These are phyloP conservation scores for Pedetes capensis DNA, from an alignment of 2,113 vertebrate genomes.

Conservation along the genomic window DNA sequence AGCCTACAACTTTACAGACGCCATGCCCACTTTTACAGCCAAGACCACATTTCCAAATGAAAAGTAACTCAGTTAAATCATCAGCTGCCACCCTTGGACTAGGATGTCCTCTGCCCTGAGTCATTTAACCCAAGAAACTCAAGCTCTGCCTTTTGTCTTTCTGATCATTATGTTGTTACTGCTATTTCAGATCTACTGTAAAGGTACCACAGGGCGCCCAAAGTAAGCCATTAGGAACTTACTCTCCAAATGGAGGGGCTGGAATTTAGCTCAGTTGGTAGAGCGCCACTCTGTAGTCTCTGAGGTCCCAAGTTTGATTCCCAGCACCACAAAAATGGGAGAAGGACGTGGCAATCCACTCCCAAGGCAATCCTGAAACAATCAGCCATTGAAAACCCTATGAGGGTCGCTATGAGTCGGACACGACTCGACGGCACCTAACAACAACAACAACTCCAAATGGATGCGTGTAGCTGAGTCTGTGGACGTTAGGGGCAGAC, in stretches of 20 bases:
- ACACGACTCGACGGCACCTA: too few species aligned
- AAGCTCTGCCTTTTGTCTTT: not conserved
- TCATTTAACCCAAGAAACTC: not conserved
- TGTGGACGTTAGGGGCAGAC: fast-evolving
- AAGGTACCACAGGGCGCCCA: not conserved
- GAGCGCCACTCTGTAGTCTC: too few species aligned
- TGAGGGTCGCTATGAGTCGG: too few species aligned
- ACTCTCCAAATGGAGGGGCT: not conserved
- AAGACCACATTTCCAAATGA: not conserved
- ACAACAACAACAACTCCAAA: too few species aligned
- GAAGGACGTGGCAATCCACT: too few species aligned
- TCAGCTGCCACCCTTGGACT: not conserved
- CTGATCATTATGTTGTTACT: not conserved
- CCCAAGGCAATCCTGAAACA: too few species aligned
- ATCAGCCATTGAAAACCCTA: too few species aligned
- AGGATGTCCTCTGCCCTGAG: not conserved
- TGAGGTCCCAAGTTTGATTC: too few species aligned
- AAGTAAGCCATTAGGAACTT: not conserved
- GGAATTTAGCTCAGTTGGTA: too few species aligned
- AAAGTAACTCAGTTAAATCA: not conserved
- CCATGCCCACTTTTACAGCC: not conserved
- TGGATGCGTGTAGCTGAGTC: fast-evolving
- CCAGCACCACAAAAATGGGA: too few species aligned
- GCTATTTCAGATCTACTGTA: not conserved
- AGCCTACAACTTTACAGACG: not conserved